Percentiles rank a stretch among this genome's conserved stretches.
Evolutionary conservation across 2,113 vertebrate genomes (phyloP).

Genomic region (Leiothrix lutea): DNA sequence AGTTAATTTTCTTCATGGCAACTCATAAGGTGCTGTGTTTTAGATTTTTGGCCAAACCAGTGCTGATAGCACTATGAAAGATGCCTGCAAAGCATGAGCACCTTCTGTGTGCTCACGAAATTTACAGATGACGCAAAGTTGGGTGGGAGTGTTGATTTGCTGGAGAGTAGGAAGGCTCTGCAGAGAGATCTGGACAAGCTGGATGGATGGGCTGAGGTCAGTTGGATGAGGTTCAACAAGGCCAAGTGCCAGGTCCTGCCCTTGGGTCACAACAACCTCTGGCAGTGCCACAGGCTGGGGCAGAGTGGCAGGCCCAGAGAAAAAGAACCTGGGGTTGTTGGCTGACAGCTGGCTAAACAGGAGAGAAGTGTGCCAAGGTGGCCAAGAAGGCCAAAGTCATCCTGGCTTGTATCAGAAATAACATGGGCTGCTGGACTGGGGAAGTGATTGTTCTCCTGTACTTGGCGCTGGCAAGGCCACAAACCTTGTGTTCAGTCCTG

Average conservation of each 20-base stretch:
- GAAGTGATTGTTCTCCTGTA: neutral
- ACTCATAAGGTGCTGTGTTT: neutral
- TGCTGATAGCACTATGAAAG: neutral
- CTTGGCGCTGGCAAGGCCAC: accelerated
- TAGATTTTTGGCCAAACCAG: neutral
- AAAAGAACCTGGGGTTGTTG: neutral
- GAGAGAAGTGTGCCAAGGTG: neutral
- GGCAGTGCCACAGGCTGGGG: neutral
- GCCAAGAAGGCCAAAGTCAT: neutral
- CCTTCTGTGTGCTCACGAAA: neutral
- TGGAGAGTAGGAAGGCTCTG: neutral
- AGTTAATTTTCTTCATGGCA: neutral
- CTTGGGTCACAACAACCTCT: neutral
- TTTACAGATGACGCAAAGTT: neutral
- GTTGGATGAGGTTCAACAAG: accelerated
- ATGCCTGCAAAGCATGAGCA: accelerated
- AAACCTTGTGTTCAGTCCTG: neutral
- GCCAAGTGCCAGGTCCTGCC: accelerated
- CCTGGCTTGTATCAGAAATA: neutral
- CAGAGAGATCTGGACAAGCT: neutral
- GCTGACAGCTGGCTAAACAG: neutral
- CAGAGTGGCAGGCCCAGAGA: neutral
- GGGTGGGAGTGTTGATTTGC: neutral
- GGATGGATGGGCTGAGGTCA: no score
- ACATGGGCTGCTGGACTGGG: no score